Base-by-base conservation (phyloP, 2,888 invertebrate genomes). In the Andrena bicolor region DNA sequence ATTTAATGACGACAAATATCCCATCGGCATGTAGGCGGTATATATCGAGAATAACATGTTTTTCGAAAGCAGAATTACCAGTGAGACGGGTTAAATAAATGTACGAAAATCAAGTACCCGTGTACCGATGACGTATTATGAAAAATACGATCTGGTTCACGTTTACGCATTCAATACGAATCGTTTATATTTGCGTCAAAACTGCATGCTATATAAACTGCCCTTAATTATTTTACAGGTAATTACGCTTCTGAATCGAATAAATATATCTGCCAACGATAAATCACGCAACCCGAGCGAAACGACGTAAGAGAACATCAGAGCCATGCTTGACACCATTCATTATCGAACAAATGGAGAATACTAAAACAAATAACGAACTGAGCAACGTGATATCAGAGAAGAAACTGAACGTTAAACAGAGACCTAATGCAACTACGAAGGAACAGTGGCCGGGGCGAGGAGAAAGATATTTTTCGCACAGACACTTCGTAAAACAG, bases 201-300 rank as follows among this genome's bases (percentile, higher is more conserved):
- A 56, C 23, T 23, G 23, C 23, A 13, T 56, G 20, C 56, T 56
- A 10, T 8, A 56, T 51, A 56, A 56, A 26, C 23, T 26, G 10
- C 3, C 23, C 10, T 56, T 0, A 2, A 56, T 23, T 26, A 56
- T 56, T 56, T 23, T 56, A 26, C 20, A 56, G 10, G 10, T 56
- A 56, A 56, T 56, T 56, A 56, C 23, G 13, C 8, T 20, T 53
- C 53, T 23, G 20, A 53, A 53, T 53, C 20, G 8, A 53, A 20
- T 53, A 20, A 53, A 53, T 53, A 51, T 51, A 53, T 53, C 53
- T 51, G 51, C 20, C 20, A 53, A 4, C 53, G 53, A 53, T 53
- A 53, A 53, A 41, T 41, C 41, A 41, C 13, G 41, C 13, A 41
- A 5, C 13, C 41, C 4, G 16, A 41, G 41, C 16, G 41, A 41